phyloP scores from a whole-genome alignment of 2,797 vertebrate species.

The Amphiprion clarkii region DNA sequence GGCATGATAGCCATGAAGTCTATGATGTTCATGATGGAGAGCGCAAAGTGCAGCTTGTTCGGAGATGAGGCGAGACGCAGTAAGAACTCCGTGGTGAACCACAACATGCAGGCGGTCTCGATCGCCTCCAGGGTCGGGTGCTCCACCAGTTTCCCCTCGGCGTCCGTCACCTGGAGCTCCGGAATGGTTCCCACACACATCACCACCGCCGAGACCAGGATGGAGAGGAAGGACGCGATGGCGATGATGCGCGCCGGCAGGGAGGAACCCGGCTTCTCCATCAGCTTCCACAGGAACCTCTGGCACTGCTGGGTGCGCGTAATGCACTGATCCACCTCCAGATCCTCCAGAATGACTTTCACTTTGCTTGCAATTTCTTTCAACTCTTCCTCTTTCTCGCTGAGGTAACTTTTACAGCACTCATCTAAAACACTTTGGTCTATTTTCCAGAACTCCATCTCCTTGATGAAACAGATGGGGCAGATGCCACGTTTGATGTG shows the following conservation, averaged over 20 bases:
- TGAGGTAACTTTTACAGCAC: slow-evolving; percentile 93
- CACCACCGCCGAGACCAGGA: slow-evolving; percentile 92
- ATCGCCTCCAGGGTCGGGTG: slow-evolving; percentile 93
- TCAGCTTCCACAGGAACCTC: slow-evolving; percentile 92
- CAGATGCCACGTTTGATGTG: slow-evolving; percentile 98
- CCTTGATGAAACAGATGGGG: slow-evolving; percentile 96
- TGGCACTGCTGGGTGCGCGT: slow-evolving; percentile 90
- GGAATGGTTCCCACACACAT: slow-evolving; percentile 98
- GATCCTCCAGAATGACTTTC: slow-evolving; percentile 92
- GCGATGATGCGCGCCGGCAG: slow-evolving; percentile 90
- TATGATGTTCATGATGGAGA: slow-evolving; percentile 96
- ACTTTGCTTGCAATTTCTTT: slow-evolving; percentile 94
- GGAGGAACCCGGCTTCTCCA: slow-evolving; percentile 97
- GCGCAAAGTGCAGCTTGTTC: slow-evolving; percentile 91
- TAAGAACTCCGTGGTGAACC: slow-evolving; percentile 95
- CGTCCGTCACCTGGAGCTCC: slow-evolving; percentile 91
- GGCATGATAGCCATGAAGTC: slow-evolving; percentile 95
- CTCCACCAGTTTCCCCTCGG: slow-evolving; percentile 91
- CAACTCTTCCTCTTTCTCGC: slow-evolving; percentile 94
- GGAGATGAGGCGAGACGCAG: slow-evolving; percentile 93
- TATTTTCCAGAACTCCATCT: slow-evolving; percentile 99
- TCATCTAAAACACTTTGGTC: slow-evolving; percentile 93
- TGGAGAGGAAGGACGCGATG: slow-evolving; percentile 93
- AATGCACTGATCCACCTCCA: slow-evolving; percentile 88
- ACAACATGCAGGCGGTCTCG: slow-evolving; percentile 94